Evolutionary conservation across 2,888 invertebrate species (phyloP).

Genomic region (Caenorhabditis sp.): DNA sequence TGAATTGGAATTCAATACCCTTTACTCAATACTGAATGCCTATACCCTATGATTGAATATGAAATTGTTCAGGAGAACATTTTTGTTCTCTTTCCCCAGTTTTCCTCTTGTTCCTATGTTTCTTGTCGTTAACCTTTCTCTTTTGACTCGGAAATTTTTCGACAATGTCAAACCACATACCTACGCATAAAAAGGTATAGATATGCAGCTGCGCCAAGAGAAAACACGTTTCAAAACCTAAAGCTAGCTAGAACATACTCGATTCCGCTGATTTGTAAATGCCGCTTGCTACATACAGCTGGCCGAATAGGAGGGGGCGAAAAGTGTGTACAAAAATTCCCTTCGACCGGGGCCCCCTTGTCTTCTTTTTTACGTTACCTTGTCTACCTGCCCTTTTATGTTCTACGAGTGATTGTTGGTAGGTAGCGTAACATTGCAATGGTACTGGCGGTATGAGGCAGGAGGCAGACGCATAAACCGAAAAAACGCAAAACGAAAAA

Average conservation of each 20-base stretch:
- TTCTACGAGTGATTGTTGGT: constrained; percentile 8
- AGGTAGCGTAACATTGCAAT: neutral
- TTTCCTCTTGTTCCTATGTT: neutral
- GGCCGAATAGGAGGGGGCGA: neutral
- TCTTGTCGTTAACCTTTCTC: constrained; percentile 1
- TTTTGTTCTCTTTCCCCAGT: neutral
- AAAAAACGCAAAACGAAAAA: constrained; percentile 43
- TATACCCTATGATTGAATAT: neutral
- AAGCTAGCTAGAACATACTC: constrained; percentile 48
- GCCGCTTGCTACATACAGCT: constrained; percentile 18
- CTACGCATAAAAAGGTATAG: constrained; percentile 51
- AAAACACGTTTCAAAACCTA: constrained; percentile 54
- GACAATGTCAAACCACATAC: neutral
- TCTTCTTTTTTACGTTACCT: constrained; percentile 39
- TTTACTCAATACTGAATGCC: neutral
- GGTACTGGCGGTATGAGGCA: neutral
- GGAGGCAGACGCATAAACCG: constrained; percentile 43
- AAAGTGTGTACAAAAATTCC: constrained; percentile 53
- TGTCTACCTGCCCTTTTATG: constrained; percentile 7
- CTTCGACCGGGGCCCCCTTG: constrained; percentile 18
- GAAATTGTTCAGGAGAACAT: neutral
- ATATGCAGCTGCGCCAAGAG: constrained; percentile 19
- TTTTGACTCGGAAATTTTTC: neutral
- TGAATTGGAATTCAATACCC: neutral
- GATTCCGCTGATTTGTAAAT: constrained; percentile 56